Conservation (phyloP, 2,113 vertebrate genomes). For the Herpetotheres cachinnans region DNA sequence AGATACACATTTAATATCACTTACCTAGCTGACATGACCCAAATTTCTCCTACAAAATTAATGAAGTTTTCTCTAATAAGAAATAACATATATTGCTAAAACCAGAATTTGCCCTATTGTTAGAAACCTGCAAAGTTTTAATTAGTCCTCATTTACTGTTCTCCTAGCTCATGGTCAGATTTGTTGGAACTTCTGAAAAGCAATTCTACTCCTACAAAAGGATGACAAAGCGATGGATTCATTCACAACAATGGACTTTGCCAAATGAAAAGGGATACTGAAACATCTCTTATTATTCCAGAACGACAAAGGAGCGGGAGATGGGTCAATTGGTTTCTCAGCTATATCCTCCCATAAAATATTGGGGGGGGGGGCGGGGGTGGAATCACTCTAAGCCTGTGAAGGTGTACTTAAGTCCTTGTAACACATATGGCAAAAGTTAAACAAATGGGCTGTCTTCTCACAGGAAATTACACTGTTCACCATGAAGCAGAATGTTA, state of each 20-base stretch:
- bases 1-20: background rate
- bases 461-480: constrained; percentile 49
- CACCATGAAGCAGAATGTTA: constrained; percentile 30
- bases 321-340: background rate
- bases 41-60: background rate
- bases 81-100: background rate
- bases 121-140: background rate
- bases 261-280: background rate
- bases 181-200: background rate
- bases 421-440: constrained; percentile 14
- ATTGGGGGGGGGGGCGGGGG: no score
- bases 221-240: background rate
- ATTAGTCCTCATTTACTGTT: background rate
- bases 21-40: background rate
- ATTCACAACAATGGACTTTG: background rate
- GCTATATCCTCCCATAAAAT: background rate
- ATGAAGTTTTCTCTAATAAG: background rate
- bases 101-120: background rate
- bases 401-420: background rate
- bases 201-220: background rate
- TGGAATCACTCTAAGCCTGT: background rate
- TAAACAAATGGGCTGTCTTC: constrained; percentile 50
- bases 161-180: background rate
- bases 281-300: background rate
- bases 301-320: background rate